These are phyloP conservation scores for Colletes gigas DNA, from an alignment of 1,140 invertebrate species.

Conservation along the genomic window DNA sequence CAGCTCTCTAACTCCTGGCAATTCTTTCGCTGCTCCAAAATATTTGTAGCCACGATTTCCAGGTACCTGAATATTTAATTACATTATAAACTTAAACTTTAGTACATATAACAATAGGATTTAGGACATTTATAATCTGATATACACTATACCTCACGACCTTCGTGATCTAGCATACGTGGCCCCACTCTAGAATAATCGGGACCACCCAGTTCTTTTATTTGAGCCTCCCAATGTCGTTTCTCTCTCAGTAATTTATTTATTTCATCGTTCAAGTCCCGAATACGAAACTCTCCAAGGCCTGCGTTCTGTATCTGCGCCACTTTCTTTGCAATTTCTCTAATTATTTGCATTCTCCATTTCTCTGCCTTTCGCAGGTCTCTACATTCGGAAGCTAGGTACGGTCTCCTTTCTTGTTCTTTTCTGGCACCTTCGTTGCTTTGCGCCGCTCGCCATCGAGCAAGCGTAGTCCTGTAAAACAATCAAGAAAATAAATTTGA, in stretches of 20 bases:
- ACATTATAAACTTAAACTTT: too few relatives aligned
- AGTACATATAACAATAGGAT: too few relatives aligned
- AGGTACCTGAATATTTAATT: slow-evolving; percentile 83
- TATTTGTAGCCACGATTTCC: slow-evolving; percentile 99
- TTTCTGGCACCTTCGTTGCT: slow-evolving; percentile 89
- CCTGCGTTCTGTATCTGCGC: slow-evolving; percentile 99
- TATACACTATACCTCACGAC: slow-evolving; percentile 87
- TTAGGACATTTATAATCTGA: too few relatives aligned
- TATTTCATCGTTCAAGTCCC: slow-evolving; percentile 99
- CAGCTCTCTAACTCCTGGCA: slow-evolving; percentile 97
- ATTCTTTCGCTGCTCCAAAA: slow-evolving; percentile 99
- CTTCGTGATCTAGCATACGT: slow-evolving; percentile 97
- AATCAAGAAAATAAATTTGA: slow-evolving; percentile 21
- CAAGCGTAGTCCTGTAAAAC: slow-evolving; percentile 92
- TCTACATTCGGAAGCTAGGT: slow-evolving; percentile 95
- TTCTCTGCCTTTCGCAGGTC: slow-evolving; percentile 95
- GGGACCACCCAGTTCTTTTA: slow-evolving; percentile 96
- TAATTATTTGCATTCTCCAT: slow-evolving; percentile 97
- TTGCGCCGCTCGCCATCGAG: slow-evolving; percentile 96
- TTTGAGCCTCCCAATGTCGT: slow-evolving; percentile 98
- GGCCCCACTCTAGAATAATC: slow-evolving; percentile 96
- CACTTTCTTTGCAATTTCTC: slow-evolving; percentile 99
- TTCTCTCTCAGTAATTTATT: slow-evolving; percentile 98
- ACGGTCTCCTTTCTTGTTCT: slow-evolving; percentile 92
- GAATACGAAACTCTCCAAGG: slow-evolving; percentile 97